Conservation (phyloP, 2,797 vertebrate species). For the Ceryle rudis region DNA sequence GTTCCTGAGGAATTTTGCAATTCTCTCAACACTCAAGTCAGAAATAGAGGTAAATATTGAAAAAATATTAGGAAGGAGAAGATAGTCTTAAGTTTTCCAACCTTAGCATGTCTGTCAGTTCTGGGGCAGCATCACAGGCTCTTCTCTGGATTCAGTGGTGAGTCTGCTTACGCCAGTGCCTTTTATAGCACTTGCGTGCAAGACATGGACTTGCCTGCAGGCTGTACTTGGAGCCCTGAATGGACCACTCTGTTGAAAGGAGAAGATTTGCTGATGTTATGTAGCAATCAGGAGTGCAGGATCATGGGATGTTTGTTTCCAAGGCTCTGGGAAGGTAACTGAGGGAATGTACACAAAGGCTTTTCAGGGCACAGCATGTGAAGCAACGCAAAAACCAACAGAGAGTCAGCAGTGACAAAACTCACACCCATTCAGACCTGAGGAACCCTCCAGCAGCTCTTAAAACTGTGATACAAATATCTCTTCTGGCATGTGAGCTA, state of each 20-base stretch:
- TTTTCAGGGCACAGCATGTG: background rate
- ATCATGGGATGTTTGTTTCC: background rate
- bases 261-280: background rate
- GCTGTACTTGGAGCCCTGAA: background rate
- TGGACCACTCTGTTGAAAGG: background rate
- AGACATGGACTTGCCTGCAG: background rate
- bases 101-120: background rate
- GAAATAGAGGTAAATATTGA: background rate
- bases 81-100: background rate
- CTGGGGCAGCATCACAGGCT: background rate
- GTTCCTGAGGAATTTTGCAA: background rate
- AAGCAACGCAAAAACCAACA: background rate
- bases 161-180: background rate
- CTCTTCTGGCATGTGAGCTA: background rate
- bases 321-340: background rate
- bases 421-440: background rate
- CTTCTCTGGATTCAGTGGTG: background rate
- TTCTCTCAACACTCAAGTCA: background rate
- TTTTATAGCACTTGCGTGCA: background rate
- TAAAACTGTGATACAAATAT: background rate
- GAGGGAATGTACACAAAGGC: rapidly evolving
- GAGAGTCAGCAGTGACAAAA: background rate
- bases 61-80: background rate
- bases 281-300: rapidly evolving
- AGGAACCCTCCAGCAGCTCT: background rate